Conservation (phyloP, 53 echinoderm and acorn worm genomes). For the Crossaster papposus region DNA sequence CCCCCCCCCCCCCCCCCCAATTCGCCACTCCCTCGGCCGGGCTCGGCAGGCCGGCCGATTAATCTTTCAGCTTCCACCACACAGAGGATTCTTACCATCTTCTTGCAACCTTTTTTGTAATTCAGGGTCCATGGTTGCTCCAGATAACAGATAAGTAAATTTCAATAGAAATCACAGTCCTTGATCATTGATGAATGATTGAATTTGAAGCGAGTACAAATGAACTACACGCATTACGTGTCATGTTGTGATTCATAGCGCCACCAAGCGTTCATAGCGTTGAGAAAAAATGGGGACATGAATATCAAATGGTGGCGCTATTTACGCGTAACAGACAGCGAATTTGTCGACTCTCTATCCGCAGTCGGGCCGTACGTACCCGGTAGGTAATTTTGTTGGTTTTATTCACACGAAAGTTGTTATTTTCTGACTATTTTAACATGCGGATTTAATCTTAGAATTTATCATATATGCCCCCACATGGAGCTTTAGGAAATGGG, state of each 20-base stretch:
- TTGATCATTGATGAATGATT: too few species aligned
- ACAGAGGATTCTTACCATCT: constrained; percentile 64
- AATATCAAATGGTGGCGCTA: constrained; percentile 36
- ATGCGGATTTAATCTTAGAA: too few species aligned
- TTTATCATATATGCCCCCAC: too few species aligned
- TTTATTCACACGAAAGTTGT: background rate
- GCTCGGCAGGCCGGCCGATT: too few species aligned
- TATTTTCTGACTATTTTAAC: too few species aligned
- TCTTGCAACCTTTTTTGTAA: constrained; percentile 61
- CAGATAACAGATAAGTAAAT: background rate
- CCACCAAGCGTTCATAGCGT: constrained; percentile 35
- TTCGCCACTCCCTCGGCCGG: too few species aligned
- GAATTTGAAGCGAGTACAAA: too few species aligned
- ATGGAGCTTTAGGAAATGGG: too few species aligned
- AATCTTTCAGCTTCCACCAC: too few species aligned
- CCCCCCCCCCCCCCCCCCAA: too few species aligned
- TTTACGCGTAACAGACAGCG: background rate
- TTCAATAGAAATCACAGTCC: background rate
- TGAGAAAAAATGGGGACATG: background rate
- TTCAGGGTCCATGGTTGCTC: constrained; percentile 60
- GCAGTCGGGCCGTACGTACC: background rate
- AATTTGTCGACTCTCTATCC: background rate
- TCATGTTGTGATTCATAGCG: constrained; percentile 36
- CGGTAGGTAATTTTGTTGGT: background rate
- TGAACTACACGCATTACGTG: background rate